phyloP scores from a whole-genome alignment of 2,113 vertebrate genomes.

The Rhinolophus ferrumequinum region DNA sequence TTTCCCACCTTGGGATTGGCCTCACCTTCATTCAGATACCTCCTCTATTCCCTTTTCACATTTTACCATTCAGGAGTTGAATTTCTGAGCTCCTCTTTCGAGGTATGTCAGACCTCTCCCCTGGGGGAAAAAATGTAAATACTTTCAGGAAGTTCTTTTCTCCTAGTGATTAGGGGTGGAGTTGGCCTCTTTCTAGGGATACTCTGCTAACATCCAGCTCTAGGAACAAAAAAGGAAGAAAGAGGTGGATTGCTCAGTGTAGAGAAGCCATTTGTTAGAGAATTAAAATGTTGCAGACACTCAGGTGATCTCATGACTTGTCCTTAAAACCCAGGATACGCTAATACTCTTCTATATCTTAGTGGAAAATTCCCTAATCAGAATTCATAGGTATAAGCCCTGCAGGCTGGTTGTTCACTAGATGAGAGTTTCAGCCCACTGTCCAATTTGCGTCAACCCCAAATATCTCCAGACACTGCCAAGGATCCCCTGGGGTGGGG shows the following conservation, averaged over 20 bases:
- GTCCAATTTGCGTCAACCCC: background rate
- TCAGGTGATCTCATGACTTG: background rate
- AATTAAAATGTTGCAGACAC: background rate
- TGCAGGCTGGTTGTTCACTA: background rate
- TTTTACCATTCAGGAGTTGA: background rate
- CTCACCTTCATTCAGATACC: background rate
- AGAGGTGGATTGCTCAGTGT: background rate
- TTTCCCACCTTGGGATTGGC: background rate
- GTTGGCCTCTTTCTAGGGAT: background rate
- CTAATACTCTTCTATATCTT: background rate
- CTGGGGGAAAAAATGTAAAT: background rate
- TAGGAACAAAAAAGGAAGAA: background rate
- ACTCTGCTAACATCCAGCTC: background rate
- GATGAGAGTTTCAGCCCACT: background rate
- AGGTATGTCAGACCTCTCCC: background rate
- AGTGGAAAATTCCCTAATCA: conserved; percentile 43
- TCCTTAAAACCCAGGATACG: conserved; percentile 47
- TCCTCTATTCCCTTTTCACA: background rate
- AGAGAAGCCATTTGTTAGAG: background rate
- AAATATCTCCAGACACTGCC: background rate
- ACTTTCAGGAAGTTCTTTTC: background rate
- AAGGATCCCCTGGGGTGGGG: background rate
- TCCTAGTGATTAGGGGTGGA: background rate
- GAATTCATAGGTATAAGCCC: background rate
- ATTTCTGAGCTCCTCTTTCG: conserved; percentile 4